phyloP scores from a whole-genome alignment of 2,888 invertebrate genomes.

The Sepiola atlantica region DNA sequence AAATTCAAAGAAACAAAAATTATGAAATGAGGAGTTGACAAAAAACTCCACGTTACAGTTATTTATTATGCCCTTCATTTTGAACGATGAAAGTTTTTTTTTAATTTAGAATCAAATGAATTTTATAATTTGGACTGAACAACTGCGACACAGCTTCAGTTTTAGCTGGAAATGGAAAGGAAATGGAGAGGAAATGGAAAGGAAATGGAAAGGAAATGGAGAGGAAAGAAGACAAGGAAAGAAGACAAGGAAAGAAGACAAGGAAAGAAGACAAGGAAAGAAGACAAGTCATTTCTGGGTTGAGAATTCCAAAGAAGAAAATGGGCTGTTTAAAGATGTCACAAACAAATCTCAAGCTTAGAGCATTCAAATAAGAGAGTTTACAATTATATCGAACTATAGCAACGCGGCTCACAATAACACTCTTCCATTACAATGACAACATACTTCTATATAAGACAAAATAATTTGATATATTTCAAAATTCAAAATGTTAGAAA shows the following conservation, averaged over 20 bases:
- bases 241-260: background rate
- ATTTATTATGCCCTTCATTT: constrained; percentile 1
- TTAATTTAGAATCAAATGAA: background rate
- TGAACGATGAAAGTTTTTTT: background rate
- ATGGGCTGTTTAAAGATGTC: background rate
- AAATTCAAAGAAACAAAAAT: background rate
- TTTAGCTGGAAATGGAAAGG: background rate
- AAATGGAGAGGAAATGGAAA: background rate
- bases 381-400: background rate
- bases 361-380: background rate
- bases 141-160: background rate
- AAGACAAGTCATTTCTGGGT: background rate
- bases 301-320: background rate
- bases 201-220: background rate
- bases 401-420: background rate
- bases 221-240: background rate
- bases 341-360: background rate
- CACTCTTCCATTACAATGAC: background rate
- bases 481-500: background rate
- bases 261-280: background rate
- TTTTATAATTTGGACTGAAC: background rate
- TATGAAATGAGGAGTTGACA: background rate
- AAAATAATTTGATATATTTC: background rate
- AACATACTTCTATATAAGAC: background rate
- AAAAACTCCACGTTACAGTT: background rate